Evolutionary conservation across 2,113 vertebrate species (phyloP).

Genomic region (Herpetotheres cachinnans): DNA sequence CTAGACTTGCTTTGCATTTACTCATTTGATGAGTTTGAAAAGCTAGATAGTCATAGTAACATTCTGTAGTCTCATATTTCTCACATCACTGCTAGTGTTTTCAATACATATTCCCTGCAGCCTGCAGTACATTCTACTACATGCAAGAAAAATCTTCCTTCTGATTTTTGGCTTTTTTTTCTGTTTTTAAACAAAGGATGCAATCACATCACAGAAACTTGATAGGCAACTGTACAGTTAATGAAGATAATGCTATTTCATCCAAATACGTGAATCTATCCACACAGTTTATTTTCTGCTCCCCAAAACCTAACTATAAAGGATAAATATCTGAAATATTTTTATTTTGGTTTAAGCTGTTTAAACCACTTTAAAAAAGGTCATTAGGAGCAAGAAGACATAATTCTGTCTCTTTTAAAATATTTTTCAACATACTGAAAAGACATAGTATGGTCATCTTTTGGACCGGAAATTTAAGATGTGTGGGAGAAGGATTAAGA

Average conservation of each 20-base stretch:
- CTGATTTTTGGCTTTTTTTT: neutral
- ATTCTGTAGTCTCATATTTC: neutral
- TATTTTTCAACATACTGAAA: neutral
- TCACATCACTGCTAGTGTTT: neutral
- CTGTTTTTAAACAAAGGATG: neutral
- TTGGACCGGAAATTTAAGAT: neutral
- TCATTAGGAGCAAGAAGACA: neutral
- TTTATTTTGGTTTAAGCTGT: neutral
- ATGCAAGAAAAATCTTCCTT: neutral
- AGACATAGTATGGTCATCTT: neutral
- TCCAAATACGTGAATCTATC: neutral
- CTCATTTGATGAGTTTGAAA: neutral
- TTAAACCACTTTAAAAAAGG: neutral
- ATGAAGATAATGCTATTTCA: neutral
- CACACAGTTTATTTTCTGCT: neutral
- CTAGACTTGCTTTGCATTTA: neutral
- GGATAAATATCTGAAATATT: neutral
- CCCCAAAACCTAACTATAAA: neutral
- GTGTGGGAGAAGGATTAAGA: neutral
- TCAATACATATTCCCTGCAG: neutral
- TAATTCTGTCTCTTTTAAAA: neutral
- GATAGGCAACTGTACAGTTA: neutral
- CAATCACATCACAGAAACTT: neutral
- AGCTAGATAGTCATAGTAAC: neutral
- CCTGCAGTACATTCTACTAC: rapidly evolving